Evolutionary conservation across 2,113 vertebrate species (phyloP), one percentile per base, ranked within the genome.

Genomic region (Penelope pileata): DNA sequence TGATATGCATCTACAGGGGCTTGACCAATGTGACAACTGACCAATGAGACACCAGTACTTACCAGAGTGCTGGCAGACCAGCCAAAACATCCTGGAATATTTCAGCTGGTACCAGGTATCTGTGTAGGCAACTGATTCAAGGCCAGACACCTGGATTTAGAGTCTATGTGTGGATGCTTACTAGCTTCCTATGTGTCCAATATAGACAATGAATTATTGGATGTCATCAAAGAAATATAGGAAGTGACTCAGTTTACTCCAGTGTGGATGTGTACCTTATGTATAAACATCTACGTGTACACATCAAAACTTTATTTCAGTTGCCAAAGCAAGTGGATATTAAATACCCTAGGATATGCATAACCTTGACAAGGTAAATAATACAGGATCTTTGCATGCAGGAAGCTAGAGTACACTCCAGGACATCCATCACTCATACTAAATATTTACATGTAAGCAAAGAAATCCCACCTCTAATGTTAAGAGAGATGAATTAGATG

Each of bases 211-310:
- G 80, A 53, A 87, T 47, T 24, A 62, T 75, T 45, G 29, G 15
- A 13, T 21, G 15, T 6, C 7, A 45, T 17, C 56, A 70, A 53
- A 82, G 74, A 1, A 79, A 6, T 12, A 29, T 2, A 5, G 6
- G 6, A 36, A 67, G 8, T 54, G 50, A 53, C 34, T 82, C 50
- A 22, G 10, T 51, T 91, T 56, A 40, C n/a, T 13, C 6, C 4
- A 4, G 16, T 50, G 12, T 29, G 47, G 24, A 9, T 45, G 12
- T 3, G 26, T 42, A 8, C 12, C 10, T 18, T 23, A 19, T 10
- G 13, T 10, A 53, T 22, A 62, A 79, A 68, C 27, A 53, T 8
- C 12, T 32, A 0, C 0, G 0, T 29, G 50, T 18, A 53, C 19
- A 29, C 19, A 59, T 13, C 34, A 50, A 74, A 24, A 38, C 10